Base-by-base conservation (phyloP, 2,888 invertebrate species). In the Eudasyphora cyanicolor region DNA sequence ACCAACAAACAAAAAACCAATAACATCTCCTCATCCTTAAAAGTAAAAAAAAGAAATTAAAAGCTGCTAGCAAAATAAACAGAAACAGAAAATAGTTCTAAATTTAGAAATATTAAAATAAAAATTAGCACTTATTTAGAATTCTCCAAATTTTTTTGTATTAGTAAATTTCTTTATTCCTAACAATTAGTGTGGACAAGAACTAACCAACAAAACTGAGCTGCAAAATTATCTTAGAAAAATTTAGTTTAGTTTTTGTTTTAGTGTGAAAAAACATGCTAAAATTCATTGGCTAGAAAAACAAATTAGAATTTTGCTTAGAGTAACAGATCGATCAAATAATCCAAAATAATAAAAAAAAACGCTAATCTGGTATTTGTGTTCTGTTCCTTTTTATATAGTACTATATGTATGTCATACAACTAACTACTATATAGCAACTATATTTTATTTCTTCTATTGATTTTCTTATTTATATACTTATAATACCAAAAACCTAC, bases 61-160 rank as follows among this genome's bases (percentile, higher is more conserved):
- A 76, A 81, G 76, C 84, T 78, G 81, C 76, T 84, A 84, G 81
- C 49, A 64, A 51, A 1, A 32, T 57, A 71, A 35, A 51, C 27
- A 3, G 21, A 45, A 57, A 38, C 67, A 42, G 21, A 21, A 24
- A 24, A 24, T 67, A 67, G 67, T 14, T 67, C 21, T 12, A 60
- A 29, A 57, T 57, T 60, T 60, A 60, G 14, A 17, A 49, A 12
- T 57, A 24, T n/a, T 6, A 35, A 19, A 64, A 38, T n/a, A 35
- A 38, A 35, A 64, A 32, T 62, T 62, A 32, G n/a, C n/a, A 32
- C 32, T 7, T 17, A 49, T 17, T 27, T 54, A 19, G 57, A 38
- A 19, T 35, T 35, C 32, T n/a, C 32, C 21, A 62, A 17, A 38
- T 21, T 64, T 19, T n/a, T n/a, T n/a, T n/a, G 2, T 2, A 38